These are phyloP conservation scores for Steinernema hermaphroditum DNA, from an alignment of 2,888 invertebrate genomes.

Conservation along the genomic window DNA sequence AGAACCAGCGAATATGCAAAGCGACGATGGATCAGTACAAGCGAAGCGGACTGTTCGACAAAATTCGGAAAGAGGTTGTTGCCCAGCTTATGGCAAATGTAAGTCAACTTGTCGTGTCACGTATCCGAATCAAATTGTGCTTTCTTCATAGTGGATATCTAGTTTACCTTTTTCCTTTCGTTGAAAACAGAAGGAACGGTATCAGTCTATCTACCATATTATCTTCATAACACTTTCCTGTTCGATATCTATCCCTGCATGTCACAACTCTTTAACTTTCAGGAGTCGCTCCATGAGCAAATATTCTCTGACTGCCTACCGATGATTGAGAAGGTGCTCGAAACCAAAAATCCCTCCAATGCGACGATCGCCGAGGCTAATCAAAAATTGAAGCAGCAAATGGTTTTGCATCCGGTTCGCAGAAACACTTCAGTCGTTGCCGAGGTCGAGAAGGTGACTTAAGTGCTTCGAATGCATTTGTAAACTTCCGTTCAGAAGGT, in stretches of 20 bases:
- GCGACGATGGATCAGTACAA: conserved; percentile 16
- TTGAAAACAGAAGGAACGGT: not conserved
- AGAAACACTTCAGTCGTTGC: not conserved
- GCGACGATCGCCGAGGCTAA: not conserved
- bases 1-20: not conserved
- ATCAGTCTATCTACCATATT: too few species aligned
- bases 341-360: not conserved
- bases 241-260: too few species aligned
- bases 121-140: too few species aligned
- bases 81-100: not conserved
- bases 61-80: conserved; percentile 10
- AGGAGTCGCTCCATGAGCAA: not conserved
- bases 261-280: not conserved
- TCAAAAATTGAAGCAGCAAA: conserved; percentile 2
- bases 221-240: not conserved
- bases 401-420: not conserved
- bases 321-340: conserved; percentile 1
- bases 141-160: too few species aligned
- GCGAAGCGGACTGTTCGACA: conserved; percentile 11
- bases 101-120: not conserved
- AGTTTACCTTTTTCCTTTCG: not conserved
- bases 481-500: not conserved
- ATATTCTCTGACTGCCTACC: not conserved
- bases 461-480: not conserved
- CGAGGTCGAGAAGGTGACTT: not conserved